phyloP scores from a whole-genome alignment of 2,888 invertebrate species.

The Sympetrum striolatum region DNA sequence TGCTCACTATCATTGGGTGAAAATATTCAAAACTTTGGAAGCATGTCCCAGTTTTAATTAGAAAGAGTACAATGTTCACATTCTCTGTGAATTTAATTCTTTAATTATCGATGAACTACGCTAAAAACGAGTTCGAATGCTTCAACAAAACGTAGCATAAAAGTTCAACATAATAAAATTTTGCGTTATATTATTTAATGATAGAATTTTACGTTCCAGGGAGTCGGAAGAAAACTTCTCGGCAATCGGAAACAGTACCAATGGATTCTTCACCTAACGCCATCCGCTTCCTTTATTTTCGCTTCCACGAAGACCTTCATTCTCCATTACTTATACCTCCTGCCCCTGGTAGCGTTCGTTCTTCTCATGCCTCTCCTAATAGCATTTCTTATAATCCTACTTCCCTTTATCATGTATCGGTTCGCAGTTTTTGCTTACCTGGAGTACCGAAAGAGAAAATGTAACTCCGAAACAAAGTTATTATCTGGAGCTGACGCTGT shows the following conservation, averaged over 20 bases:
- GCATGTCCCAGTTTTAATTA: too few relatives aligned
- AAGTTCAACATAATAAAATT: too few relatives aligned
- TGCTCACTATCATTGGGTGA: too few relatives aligned
- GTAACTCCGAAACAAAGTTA: not conserved
- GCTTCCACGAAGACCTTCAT: slow-evolving; percentile 26
- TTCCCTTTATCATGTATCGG: slow-evolving; percentile 15
- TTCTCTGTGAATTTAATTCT: too few relatives aligned
- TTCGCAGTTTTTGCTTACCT: not conserved
- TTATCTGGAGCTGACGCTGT: slow-evolving; percentile 31
- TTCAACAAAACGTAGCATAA: too few relatives aligned
- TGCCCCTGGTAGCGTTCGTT: not conserved
- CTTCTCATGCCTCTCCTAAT: not conserved
- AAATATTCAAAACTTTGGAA: too few relatives aligned
- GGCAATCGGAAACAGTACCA: not conserved
- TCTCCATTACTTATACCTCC: slow-evolving; percentile 21
- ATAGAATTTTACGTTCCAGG: not conserved
- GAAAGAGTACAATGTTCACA: too few relatives aligned
- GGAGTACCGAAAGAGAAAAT: not conserved
- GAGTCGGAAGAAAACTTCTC: not conserved
- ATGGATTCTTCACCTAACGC: slow-evolving; percentile 18
- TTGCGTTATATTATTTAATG: too few relatives aligned
- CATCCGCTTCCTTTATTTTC: slow-evolving; percentile 13
- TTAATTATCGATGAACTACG: too few relatives aligned
- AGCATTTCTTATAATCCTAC: not conserved
- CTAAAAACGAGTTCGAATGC: too few relatives aligned